Evolutionary conservation across 2,113 vertebrate genomes (phyloP).

Genomic region (Athene cunicularia): DNA sequence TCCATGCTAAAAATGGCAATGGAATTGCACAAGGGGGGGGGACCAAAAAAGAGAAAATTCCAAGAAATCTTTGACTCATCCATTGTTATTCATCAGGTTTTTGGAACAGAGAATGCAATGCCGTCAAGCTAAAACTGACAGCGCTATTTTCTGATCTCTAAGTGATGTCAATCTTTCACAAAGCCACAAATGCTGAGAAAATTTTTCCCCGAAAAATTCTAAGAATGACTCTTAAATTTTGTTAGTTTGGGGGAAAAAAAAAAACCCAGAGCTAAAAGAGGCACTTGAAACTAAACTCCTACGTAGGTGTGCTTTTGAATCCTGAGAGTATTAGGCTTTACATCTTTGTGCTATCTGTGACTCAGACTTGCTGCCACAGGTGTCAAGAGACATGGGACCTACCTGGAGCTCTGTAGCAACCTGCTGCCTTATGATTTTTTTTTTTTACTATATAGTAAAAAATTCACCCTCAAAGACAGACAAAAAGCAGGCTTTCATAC

Average conservation of each 20-base stretch:
- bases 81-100: conserved; percentile 48
- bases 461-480: neutral
- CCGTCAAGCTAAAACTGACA: conserved; percentile 8
- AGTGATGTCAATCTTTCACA: conserved; percentile 47
- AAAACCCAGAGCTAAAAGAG: neutral
- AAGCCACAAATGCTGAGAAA: conserved; percentile 14
- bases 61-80: conserved; percentile 66
- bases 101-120: conserved; percentile 53
- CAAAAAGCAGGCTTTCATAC: neutral
- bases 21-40: neutral
- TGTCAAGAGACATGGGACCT: conserved; percentile 20
- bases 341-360: conserved; percentile 15
- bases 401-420: neutral
- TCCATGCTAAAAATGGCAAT: conserved; percentile 27
- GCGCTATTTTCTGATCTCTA: conserved; percentile 38
- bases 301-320: neutral
- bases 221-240: conserved; percentile 36
- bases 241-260: neutral
- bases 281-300: conserved; percentile 17
- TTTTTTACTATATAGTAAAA: neutral
- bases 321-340: conserved; percentile 16
- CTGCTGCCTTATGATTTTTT: neutral
- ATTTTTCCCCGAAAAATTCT: neutral
- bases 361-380: conserved; percentile 49
- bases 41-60: neutral